Base-by-base conservation (phyloP, 2,888 invertebrate genomes). In the Nematopogon swammerdamellus region DNA sequence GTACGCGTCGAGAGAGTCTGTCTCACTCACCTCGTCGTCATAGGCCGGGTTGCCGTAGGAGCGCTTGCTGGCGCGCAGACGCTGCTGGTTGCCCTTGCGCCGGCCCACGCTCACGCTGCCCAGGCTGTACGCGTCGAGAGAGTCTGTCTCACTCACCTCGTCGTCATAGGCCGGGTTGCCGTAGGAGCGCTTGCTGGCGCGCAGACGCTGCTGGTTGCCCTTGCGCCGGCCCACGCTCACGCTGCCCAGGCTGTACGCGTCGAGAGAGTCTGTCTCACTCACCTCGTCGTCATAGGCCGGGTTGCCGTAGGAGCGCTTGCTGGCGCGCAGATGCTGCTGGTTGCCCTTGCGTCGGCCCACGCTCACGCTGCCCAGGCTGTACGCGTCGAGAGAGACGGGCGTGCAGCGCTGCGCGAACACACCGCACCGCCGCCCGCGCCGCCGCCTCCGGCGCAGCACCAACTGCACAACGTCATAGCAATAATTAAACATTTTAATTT, bases 101-200 rank as follows among this genome's bases (percentile, higher is more conserved):
- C 92, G 83, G 0, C 92, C 88, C 4, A 92, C 90, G 5, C 94
- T 93, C 19, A 93, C 89, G 65, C 92, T 94, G 73, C 94, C 95
- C 65, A 95, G 77, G 60, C 92, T 93, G 71, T 94, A 95, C 11
- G 92, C 92, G 62, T 95, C 94, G 58, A 94, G 70, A 18, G 91
- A 91, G 1, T 93, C 93, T 0, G 94, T n/a, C n/a, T n/a, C n/a
- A n/a, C 25, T 76, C 70, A 91, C 91, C 63, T 92, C 89, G 72
- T 94, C 94, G 65, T 93, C 93, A 64, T 93, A 95, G 1, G 92
- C 93, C 2, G 92, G 91, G 77, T 95, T 95, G 20, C 93, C 92
- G 62, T 93, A 95, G 48, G 93, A 92, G 52, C 92, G 79, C 65
- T 93, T 94, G 48, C 93, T 94, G 48, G 88, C 85, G 36, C 93